Conservation (phyloP, 35 echinoderm and acorn worm species). For the Lytechinus pictus region DNA sequence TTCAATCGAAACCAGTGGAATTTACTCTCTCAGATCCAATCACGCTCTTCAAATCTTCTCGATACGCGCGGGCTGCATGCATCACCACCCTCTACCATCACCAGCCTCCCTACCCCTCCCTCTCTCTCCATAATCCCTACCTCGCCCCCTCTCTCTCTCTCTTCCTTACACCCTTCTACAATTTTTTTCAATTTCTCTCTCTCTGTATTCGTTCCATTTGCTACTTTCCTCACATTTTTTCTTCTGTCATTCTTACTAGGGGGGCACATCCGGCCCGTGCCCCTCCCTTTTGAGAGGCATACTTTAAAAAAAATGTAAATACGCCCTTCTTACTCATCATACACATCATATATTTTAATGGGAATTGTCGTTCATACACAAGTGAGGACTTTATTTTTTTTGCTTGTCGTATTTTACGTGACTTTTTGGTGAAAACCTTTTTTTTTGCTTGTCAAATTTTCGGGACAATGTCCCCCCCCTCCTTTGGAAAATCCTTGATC, state of each 20-base stretch:
- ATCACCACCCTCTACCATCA: neutral
- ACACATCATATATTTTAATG: too few species aligned
- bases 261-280: too few species aligned
- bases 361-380: too few species aligned
- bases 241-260: neutral
- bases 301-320: too few species aligned
- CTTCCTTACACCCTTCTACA: neutral
- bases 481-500: too few species aligned
- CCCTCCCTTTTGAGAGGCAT: too few species aligned
- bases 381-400: too few species aligned
- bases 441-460: too few species aligned
- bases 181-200: neutral
- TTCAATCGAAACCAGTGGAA: constrained; percentile 11
- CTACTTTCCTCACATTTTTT: neutral
- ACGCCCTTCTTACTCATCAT: too few species aligned
- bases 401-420: too few species aligned
- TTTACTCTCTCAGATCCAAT: neutral
- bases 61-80: neutral
- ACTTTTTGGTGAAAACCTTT: too few species aligned
- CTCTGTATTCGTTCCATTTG: neutral
- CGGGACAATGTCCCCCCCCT: too few species aligned
- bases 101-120: neutral
- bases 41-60: neutral
- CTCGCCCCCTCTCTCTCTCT: neutral
- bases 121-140: neutral